Base-by-base conservation (phyloP, 1,140 invertebrate species). In the Bradysia coprophila region DNA sequence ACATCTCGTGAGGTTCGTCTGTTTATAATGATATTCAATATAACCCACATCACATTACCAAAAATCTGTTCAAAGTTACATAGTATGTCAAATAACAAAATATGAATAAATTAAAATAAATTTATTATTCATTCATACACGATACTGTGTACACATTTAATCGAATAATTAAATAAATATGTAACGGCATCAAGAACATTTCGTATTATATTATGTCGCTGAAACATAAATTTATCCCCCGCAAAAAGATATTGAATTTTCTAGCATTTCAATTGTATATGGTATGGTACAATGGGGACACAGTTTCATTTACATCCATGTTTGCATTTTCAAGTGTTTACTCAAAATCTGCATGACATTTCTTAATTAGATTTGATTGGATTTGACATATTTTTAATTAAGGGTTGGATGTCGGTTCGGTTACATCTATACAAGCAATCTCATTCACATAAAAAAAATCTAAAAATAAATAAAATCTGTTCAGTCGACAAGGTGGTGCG, bases 291-390 rank as follows among this genome's bases (percentile, higher is more conserved):
- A 28, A 6, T 8, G 13, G 6, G 13, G 6, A 6, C 24, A 28
- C 6, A 28, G 13, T 8, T 28, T 28, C 13, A 13, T 28, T 8
- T 28, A 28, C 6, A 28, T 28, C 24, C n/a, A 38, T 4, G 21
- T 18, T 38, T 38, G 36, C 18, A 18, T 38, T 16, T 18, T 38
- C n/a, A 19, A 38, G n/a, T 38, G 36, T 38, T 38, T 38, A 19
- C 36, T 38, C 21, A 18, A n/a, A 38, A 38, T 38, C 36, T 38
- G 18, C 18, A 38, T 38, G 36, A 38, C 36, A 38, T 38, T 38
- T 38, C 36, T 38, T 38, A 38, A 38, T 38, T 38, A 38, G 36
- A 38, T 38, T 38, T 38, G 36, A 38, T 38, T 18, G 36, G 21
- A 38, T 19, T 18, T 38, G 36, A 38, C 36, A 18, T 18, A 16